A percentile compares a stretch with the other conserved stretches of the same genome.
phyloP scores from a whole-genome alignment of 1,140 invertebrate species.

The Danaus plexippus region DNA sequence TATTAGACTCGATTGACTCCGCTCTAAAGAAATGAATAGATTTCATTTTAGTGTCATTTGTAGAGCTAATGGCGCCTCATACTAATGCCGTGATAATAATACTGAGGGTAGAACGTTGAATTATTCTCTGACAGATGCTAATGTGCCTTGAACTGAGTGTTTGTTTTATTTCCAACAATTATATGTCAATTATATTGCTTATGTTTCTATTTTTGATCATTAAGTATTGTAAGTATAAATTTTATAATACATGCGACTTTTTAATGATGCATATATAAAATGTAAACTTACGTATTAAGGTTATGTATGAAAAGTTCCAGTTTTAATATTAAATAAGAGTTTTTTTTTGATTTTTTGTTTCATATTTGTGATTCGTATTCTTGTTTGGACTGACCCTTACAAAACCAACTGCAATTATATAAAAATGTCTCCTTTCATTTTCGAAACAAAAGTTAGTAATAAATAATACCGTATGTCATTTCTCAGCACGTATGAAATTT shows the following conservation, averaged over 20 bases:
- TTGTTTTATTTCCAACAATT: conserved; percentile 14
- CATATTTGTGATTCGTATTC: too few species aligned
- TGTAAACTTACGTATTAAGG: too few species aligned
- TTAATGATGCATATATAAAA: too few species aligned
- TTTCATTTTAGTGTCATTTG: conserved; percentile 71
- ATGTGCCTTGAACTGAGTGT: conserved; percentile 32
- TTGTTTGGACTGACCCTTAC: not conserved
- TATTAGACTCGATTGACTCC: conserved; percentile 61
- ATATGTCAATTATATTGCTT: conserved; percentile 5
- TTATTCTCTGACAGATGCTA: conserved; percentile 46
- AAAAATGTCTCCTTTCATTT: conserved; percentile 66
- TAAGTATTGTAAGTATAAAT: too few species aligned
- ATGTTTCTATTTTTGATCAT: too few species aligned
- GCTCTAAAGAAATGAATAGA: conserved; percentile 67
- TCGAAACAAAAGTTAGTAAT: conserved; percentile 50
- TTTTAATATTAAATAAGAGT: too few species aligned
- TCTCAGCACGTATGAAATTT: conserved; percentile 72
- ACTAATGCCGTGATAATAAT: conserved; percentile 50
- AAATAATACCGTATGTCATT: conserved; percentile 71
- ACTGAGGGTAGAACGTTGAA: conserved; percentile 32
- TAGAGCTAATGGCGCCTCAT: conserved; percentile 63
- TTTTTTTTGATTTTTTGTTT: too few species aligned
- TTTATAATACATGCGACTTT: too few species aligned
- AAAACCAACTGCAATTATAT: conserved; percentile 50
- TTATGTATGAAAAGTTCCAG: too few species aligned